Percentiles rank a stretch among this genome's conserved stretches.
phyloP scores from a whole-genome alignment of 2,888 invertebrate genomes.

The Acanthosepion lycidas region DNA sequence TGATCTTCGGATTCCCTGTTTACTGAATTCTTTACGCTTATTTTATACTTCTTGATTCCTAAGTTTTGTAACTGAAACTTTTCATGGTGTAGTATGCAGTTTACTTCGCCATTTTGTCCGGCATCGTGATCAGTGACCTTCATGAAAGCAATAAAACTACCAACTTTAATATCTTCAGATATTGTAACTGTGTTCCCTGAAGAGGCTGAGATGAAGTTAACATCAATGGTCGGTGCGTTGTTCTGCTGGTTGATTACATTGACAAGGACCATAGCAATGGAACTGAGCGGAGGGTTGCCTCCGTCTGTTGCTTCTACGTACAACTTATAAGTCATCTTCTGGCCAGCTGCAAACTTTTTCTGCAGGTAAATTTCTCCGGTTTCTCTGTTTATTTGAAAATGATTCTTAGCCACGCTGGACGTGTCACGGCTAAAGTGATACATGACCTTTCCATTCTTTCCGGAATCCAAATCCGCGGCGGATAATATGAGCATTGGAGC shows the following conservation, averaged over 20 bases:
- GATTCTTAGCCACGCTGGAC: not conserved
- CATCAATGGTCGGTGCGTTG: not conserved
- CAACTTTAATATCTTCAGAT: not conserved
- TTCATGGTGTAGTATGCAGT: not conserved
- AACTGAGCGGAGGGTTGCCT: not conserved
- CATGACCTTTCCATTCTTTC: not conserved
- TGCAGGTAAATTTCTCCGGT: not conserved
- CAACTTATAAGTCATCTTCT: not conserved
- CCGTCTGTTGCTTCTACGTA: not conserved
- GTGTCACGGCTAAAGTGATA: not conserved
- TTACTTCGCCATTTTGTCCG: not conserved
- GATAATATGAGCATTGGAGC: not conserved
- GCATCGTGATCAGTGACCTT: not conserved
- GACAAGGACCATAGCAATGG: not conserved
- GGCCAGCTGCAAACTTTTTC: not conserved
- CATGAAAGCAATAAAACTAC: not conserved
- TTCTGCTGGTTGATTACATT: not conserved
- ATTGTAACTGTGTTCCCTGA: not conserved
- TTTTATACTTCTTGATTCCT: not conserved
- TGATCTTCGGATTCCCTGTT: not conserved
- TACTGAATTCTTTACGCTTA: not conserved
- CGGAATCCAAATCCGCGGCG: not conserved
- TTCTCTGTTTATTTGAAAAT: not conserved
- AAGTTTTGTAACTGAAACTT: not conserved
- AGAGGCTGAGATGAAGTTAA: not conserved